Percentiles rank a stretch among this genome's conserved stretches.
These are phyloP conservation scores for Myiozetetes cayanensis DNA, from an alignment of 2,113 vertebrate species.

Conservation along the genomic window DNA sequence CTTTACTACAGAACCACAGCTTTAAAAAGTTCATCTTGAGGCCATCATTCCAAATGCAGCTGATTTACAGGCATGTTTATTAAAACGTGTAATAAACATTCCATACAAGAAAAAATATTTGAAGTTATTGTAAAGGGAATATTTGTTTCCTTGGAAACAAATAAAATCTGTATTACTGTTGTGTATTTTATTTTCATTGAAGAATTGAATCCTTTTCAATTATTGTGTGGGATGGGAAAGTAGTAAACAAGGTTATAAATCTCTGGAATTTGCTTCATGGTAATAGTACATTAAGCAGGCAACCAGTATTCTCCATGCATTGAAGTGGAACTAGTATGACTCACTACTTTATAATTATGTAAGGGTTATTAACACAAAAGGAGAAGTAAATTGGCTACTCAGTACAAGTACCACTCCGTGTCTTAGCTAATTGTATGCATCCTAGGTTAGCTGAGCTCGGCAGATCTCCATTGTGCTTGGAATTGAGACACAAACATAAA, in stretches of 20 bases:
- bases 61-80: conserved; percentile 45
- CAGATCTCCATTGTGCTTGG: conserved; percentile 12
- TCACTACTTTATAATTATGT: conserved; percentile 24
- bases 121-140: conserved; percentile 49
- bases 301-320: conserved; percentile 19
- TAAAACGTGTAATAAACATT: conserved; percentile 56
- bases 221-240: conserved; percentile 50
- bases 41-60: not conserved
- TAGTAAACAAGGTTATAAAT: conserved; percentile 65
- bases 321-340: conserved; percentile 4
- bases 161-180: conserved; percentile 45
- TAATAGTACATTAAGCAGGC: conserved; percentile 51
- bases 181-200: conserved; percentile 61
- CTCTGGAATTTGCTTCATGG: conserved; percentile 16
- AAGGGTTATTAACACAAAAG: conserved; percentile 29
- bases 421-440: conserved; percentile 27
- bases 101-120: conserved; percentile 27
- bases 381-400: conserved; percentile 45
- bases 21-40: conserved; percentile 39
- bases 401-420: not conserved
- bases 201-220: conserved; percentile 62
- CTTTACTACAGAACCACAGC: not conserved
- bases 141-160: conserved; percentile 64
- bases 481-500: conserved; percentile 29
- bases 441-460: not conserved